Evolutionary conservation across 2,888 invertebrate genomes (phyloP), one percentile per base, ranked within the genome.

Genomic region (Hetaerina titia): DNA sequence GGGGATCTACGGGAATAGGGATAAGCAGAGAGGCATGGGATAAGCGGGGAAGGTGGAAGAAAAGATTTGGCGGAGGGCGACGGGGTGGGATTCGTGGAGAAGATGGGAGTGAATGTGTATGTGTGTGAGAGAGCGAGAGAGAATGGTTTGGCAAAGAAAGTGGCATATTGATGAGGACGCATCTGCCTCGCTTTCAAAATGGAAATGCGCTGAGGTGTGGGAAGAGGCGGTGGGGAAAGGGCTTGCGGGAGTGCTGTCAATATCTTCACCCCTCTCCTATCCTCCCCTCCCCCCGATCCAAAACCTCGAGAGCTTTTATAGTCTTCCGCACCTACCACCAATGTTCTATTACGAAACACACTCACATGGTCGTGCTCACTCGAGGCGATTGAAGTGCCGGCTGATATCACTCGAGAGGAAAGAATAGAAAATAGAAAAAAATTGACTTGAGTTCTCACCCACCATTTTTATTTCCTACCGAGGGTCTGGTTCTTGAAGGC

Each of bases 161-260:
- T 69, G 56, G 92, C 92, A 92, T 92, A 92, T 69, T 92, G 92
- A 92, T 92, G 92, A 92, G 92, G 92, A n/a, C 92, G 69, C 92
- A 92, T 92, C 92, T 92, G 92, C 92, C 92, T 13, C 56, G 64
- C 92, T 69, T 92, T 69, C 92, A 74, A 74, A 92, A 92, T 92
- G 92, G 92, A 69, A 92, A 69, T 74, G 69, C 56, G 69, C 63
- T 9, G 9, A 56, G 64, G 90, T 17, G 90, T 15, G 63, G 60
- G 90, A 90, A 11, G 64, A 4, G 31, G 64, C 13, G 63, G 22
- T 63, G 22, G 64, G 69, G 69, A 17, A n/a, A n/a, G n/a, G 69
- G 19, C n/a, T n/a, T 5, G 81, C 2, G 56, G 6, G 56, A 58
- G 58, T 13, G 58, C 56, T 69, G 92, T 64, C 69, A 45, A n/a